These are phyloP conservation scores for Platerodrilus igneus DNA, from an alignment of 2,888 invertebrate species.

Conservation along the genomic window DNA sequence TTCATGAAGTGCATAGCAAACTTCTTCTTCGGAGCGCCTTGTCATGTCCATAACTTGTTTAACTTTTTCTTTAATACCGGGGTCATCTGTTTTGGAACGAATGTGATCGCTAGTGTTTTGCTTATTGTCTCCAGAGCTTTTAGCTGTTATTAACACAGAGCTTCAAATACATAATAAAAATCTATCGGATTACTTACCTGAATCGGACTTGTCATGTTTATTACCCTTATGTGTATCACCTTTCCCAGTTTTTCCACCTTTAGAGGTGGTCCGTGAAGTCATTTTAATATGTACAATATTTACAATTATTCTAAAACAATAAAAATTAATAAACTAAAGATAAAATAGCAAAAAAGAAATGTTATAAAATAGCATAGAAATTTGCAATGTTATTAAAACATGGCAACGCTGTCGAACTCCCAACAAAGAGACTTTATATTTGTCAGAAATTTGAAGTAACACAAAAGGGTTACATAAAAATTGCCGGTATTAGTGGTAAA, in stretches of 20 bases:
- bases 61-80: slow-evolving; percentile 63
- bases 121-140: slow-evolving; percentile 41
- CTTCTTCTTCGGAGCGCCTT: slow-evolving; percentile 83
- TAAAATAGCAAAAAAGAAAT: slow-evolving; percentile 1
- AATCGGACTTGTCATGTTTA: slow-evolving; percentile 45
- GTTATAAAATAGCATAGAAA: no score
- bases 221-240: slow-evolving; percentile 42
- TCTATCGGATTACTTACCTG: slow-evolving; percentile 34
- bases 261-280: slow-evolving; percentile 63
- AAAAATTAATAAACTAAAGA: slow-evolving; percentile 10
- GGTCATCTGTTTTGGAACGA: slow-evolving; percentile 52
- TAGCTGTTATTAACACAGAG: slow-evolving; percentile 29
- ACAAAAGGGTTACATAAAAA: slow-evolving; percentile 7
- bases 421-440: slow-evolving; percentile 21
- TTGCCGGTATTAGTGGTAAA: no score
- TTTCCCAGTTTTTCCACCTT: slow-evolving; percentile 54
- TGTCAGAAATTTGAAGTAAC: no score
- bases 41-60: slow-evolving; percentile 87
- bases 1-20: slow-evolving; percentile 88
- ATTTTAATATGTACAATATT: slow-evolving; percentile 73
- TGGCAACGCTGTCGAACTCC: slow-evolving; percentile 22
- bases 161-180: background rate
- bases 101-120: slow-evolving; percentile 35
- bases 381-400: slow-evolving; percentile 23
- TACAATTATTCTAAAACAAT: slow-evolving; percentile 66